Percentiles rank a stretch among this genome's conserved stretches.
These are phyloP conservation scores for Aphodius sticticus DNA, from an alignment of 2,888 invertebrate genomes.

Conservation along the genomic window DNA sequence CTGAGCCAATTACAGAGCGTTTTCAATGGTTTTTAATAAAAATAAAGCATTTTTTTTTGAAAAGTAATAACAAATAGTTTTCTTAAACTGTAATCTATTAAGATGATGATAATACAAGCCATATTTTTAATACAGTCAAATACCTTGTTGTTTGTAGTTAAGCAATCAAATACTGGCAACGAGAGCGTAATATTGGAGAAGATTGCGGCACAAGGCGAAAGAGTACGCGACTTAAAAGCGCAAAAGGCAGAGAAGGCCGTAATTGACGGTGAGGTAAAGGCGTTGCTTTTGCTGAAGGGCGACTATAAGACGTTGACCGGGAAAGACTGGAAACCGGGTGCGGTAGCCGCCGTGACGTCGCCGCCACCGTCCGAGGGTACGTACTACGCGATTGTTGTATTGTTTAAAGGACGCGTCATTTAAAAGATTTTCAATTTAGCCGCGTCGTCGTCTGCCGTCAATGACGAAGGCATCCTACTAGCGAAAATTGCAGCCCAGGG, in stretches of 20 bases:
- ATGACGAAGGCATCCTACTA: conserved; percentile 56
- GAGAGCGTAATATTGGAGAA: conserved; percentile 54
- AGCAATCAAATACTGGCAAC: conserved; percentile 44
- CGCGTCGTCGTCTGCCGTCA: conserved; percentile 42
- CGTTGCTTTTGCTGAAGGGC: conserved; percentile 74
- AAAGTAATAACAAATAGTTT: too few species aligned
- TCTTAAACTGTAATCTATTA: too few species aligned
- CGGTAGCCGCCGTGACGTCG: conserved; percentile 38
- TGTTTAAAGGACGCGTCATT: background rate
- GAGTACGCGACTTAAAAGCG: conserved; percentile 75
- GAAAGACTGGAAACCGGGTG: conserved; percentile 63
- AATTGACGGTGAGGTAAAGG: conserved; percentile 66
- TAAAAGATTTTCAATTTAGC: background rate
- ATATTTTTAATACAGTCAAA: too few species aligned
- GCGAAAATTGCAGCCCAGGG: conserved; percentile 68
- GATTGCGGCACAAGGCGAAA: conserved; percentile 72
- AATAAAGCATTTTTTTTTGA: too few species aligned
- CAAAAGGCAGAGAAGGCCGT: conserved; percentile 62
- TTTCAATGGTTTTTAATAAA: too few species aligned
- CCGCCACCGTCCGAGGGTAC: background rate
- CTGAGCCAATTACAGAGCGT: too few species aligned
- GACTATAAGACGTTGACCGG: conserved; percentile 78
- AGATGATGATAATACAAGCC: too few species aligned
- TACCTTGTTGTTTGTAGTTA: background rate
- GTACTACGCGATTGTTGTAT: background rate